Base-by-base conservation (phyloP, 1,140 invertebrate genomes). In the Pseudachorutes palmiensis region DNA sequence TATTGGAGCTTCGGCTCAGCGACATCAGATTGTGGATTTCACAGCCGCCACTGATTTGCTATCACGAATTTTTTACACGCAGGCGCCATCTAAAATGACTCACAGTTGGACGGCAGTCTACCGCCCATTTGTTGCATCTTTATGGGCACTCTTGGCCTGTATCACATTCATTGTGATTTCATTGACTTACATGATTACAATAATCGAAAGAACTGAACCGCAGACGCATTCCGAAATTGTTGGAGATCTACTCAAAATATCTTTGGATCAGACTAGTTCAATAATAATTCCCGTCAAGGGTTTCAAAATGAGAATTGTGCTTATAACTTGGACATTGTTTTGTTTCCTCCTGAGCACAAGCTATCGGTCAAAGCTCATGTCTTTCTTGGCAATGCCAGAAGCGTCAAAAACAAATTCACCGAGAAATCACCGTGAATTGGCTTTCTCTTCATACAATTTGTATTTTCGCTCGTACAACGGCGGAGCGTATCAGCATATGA, bases 91-190 rank as follows among this genome's bases (percentile, higher is more conserved):
- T 45, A 45, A 19, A 45, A 12, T 45, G 19, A 45, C 9, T 9
- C 36, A 9, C 36, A 45, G 36, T 45, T 45, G 36, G 36, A 45
- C 9, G 36, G 36, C 36, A 12, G 9, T 45, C 36, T 45, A 45
- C 19, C 36, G 36, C 19, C 36, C 36, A 9, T 45, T 45, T 45
- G 9, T 9, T 36, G n/a, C 32, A 22, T 62, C 60, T 62, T 22
- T 62, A 22, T 62, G n/a, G 29, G 16, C 26, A 55, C 49, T 49
- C 32, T 64, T 64, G 41, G 30, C 26, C 29, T 30, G 30, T 30
- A 48, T 30, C 19, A 64, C 48, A 48, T 14, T 22, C 3, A 19
- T 0, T 49, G 29, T n/a, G 24, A 9, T 45, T 9, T 19, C 19
- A 19, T 19, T 45, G 9, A 19, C 36, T 19, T 45, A 45, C 36